Base-by-base conservation (phyloP, 2,888 invertebrate genomes). In the Stenodera caucasica region DNA sequence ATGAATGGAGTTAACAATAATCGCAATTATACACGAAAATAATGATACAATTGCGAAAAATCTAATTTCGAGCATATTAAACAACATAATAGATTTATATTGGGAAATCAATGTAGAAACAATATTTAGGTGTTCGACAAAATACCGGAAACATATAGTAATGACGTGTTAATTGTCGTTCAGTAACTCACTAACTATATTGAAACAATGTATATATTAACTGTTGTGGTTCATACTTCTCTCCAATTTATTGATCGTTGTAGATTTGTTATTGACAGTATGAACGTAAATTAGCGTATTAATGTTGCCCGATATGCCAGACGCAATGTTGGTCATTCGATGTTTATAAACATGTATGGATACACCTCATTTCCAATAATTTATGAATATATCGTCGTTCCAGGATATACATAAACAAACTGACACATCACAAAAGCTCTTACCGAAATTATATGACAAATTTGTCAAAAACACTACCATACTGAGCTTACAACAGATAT, bases 201-300 rank as follows among this genome's bases (percentile, higher is more conserved):
- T 45, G 18, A 12, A 45, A 45, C 45, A 45, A 45, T 45, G 21
- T 21, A 45, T 45, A 45, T 21, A 45, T 45, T 45, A 45, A 45
- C 21, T 45, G 45, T 45, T 21, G 11, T 21, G 11, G 45, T 11
- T 2, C 8, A 45, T 21, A 45, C 7, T 45, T 45, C 18, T 45
- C 45, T 45, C 2, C 21, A 45, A 45, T 45, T 40, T 45, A 45
- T 45, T 45, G 45, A 45, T 45, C 45, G 45, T 45, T n/a, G 21
- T 45, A 45, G 45, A 45, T 45, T 45, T 45, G 45, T 45, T 21
- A 45, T 45, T 45, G 45, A 45, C 45, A 45, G 45, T 45, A 45
- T 45, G 45, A 45, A 45, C 45, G 45, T 45, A 45, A 45, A 45
- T 45, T 45, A 45, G 45, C 45, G 45, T 45, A 45, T 45, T 45